phyloP scores from a whole-genome alignment of 2,888 invertebrate genomes.

The Trachelus stipa region DNA sequence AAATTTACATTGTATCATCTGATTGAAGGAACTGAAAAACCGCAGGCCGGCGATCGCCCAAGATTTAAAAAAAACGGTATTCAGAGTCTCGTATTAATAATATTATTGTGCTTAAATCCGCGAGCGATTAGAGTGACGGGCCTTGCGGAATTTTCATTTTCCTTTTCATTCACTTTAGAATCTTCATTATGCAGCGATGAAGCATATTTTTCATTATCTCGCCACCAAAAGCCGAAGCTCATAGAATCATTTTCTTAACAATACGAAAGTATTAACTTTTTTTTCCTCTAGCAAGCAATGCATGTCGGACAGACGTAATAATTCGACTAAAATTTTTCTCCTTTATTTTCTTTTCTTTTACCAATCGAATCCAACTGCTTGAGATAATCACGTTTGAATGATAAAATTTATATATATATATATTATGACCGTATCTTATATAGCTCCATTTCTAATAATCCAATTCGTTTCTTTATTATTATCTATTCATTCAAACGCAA shows the following conservation, averaged over 20 bases:
- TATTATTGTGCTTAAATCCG: constrained; percentile 19
- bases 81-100: constrained; percentile 17
- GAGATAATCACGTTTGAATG: not conserved
- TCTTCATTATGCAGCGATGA: constrained; percentile 18
- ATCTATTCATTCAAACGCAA: not conserved
- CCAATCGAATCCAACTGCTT: not conserved
- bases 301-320: constrained; percentile 22
- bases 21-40: constrained; percentile 43
- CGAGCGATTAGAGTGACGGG: constrained; percentile 6
- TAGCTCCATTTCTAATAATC: not conserved
- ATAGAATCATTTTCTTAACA: constrained; percentile 29
- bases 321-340: not conserved
- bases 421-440: not conserved
- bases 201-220: constrained; percentile 17
- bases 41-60: not conserved
- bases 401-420: not conserved
- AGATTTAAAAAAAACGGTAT: not conserved
- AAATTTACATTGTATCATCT: constrained; percentile 58
- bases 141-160: constrained; percentile 28
- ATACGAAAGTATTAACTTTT: constrained; percentile 32
- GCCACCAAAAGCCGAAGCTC: constrained; percentile 47
- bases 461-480: not conserved
- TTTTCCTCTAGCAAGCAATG: constrained; percentile 31
- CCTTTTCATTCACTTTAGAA: constrained; percentile 16
- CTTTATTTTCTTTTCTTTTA: not conserved